Conservation (phyloP, 2,113 vertebrate species). For the Scomber japonicus region DNA sequence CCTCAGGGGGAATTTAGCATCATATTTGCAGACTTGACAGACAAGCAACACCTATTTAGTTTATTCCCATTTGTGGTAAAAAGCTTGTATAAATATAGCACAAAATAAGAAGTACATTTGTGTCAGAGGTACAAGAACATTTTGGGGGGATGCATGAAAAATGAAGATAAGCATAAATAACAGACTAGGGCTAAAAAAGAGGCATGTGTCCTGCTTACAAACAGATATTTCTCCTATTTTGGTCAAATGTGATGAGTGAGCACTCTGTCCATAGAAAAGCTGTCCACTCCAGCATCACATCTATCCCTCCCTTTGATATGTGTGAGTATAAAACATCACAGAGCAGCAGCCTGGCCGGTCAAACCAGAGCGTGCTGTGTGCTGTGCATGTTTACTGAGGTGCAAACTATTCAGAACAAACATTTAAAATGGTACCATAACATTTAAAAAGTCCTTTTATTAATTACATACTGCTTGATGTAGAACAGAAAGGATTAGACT, state of each 20-base stretch:
- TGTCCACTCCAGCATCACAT: background rate
- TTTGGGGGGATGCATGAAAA: background rate
- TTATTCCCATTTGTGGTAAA: background rate
- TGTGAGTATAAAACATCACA: conserved; percentile 30
- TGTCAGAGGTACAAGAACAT: background rate
- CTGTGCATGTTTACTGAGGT: background rate
- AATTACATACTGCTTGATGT: background rate
- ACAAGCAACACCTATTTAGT: background rate
- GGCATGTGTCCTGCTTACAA: too few relatives aligned
- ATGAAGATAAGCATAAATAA: background rate
- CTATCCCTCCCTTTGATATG: conserved; percentile 18
- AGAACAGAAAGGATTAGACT: background rate
- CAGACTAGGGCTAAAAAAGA: background rate
- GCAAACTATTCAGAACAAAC: conserved; percentile 19
- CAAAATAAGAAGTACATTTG: background rate
- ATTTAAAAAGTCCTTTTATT: conserved; percentile 9
- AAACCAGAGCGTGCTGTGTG: conserved; percentile 6
- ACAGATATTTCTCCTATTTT: background rate
- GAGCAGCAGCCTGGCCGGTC: background rate
- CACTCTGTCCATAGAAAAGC: too few relatives aligned
- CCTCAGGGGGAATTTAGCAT: background rate
- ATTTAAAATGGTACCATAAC: conserved; percentile 8
- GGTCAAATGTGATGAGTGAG: background rate
- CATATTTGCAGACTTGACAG: background rate
- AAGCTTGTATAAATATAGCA: background rate